Conservation (phyloP, 2,888 invertebrate genomes). For the Schrankia costaestrigalis region DNA sequence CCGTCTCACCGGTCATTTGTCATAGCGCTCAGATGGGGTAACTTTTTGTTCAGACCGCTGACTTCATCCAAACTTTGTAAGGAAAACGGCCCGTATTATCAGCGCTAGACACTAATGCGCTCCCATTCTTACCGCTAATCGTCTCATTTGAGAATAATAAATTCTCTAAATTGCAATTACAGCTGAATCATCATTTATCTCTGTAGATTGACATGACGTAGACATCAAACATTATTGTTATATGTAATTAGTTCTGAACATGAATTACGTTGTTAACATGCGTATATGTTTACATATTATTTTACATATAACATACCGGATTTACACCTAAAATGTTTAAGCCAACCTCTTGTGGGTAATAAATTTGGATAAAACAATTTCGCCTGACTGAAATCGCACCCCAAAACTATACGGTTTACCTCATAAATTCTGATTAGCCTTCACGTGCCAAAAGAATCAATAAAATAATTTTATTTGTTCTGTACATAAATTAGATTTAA, state of each 20-base stretch:
- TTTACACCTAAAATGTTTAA: constrained; percentile 59
- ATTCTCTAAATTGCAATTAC: constrained; percentile 32
- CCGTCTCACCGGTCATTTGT: constrained; percentile 63
- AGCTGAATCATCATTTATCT: constrained; percentile 22
- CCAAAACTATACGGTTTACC: constrained; percentile 65
- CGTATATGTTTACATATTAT: not conserved
- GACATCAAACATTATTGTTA: constrained; percentile 5
- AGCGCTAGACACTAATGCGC: constrained; percentile 56
- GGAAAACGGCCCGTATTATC: constrained; percentile 64
- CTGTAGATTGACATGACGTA: constrained; percentile 7
- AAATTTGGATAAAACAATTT: constrained; percentile 75
- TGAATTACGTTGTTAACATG: constrained; percentile 13
- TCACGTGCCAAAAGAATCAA: constrained; percentile 54
- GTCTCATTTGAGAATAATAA: constrained; percentile 51
- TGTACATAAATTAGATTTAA: too few species aligned
- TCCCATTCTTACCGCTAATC: constrained; percentile 48
- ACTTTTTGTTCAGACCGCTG: constrained; percentile 73
- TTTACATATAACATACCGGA: constrained; percentile 38
- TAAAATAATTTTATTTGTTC: constrained; percentile 49
- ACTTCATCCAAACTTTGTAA: constrained; percentile 69
- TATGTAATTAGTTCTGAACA: constrained; percentile 5
- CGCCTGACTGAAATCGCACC: constrained; percentile 60
- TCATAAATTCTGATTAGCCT: constrained; percentile 69
- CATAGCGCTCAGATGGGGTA: constrained; percentile 71
- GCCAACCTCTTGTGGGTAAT: constrained; percentile 59